Base-by-base conservation (phyloP, 2,888 invertebrate genomes). In the Rhorus exstirpatorius region DNA sequence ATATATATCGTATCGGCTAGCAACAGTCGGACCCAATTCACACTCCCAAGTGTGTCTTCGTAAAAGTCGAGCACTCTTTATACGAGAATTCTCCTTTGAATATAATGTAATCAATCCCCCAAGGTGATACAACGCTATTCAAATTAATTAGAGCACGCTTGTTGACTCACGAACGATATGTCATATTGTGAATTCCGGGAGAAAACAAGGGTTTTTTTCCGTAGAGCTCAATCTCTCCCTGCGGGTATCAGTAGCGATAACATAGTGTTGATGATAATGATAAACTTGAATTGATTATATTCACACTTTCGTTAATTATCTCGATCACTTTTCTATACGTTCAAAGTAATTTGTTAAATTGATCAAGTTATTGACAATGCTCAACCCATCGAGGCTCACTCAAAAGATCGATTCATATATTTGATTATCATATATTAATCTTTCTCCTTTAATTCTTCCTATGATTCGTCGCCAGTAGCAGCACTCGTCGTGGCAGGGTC, bases 71-170 rank as follows among this genome's bases (percentile, higher is more conserved):
- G 21, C 49, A 35, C 51, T 71, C 51, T 44, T 67, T 53, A 17
- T 51, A 67, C 17, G 65, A 71, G 4, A 61, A 77, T 31, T 67
- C 58, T 63, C 31, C 51, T 70, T 63, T 76, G 46, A 83, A 79
- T 79, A 26, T 67, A 55, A 79, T 60, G 71, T 79, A 76, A 83
- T 83, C 70, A 79, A 82, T 71, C 58, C 35, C 31, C 35, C 31
- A n/a, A 41, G 24, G 51, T 14, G 19, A 21, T n/a, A 19, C 21
- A 41, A n/a, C 41, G 17, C 31, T 12, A 60, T 7, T 14, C 53
- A 46, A 76, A 26, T 63, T 55, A 83, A 79, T 83, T 79, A 79
- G 67, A 72, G 53, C 67, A 76, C 76, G 70, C 67, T 72, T 79
- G 79, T 79, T 79, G 71, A 75, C 61, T 65, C 19, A 38, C 44